phyloP scores from a whole-genome alignment of 1,140 invertebrate species.

The Pseudobourletiella spinata region DNA sequence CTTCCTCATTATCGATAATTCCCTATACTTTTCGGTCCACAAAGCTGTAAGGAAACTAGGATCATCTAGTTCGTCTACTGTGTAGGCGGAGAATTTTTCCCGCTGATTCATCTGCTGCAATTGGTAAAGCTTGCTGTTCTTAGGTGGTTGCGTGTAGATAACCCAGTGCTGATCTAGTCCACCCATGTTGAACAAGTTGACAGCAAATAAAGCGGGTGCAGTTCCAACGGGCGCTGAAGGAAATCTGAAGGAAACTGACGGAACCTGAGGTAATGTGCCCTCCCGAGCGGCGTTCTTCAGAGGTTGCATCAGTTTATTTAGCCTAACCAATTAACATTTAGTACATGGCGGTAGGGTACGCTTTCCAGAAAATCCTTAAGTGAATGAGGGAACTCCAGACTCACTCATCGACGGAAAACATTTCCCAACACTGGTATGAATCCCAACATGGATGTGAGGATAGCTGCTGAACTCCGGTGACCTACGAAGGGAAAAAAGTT shows the following conservation, averaged over 20 bases:
- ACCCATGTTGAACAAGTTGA: constrained; percentile 1
- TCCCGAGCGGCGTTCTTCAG: background rate
- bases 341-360: too few relatives aligned
- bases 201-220: background rate
- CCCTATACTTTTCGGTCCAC: constrained; percentile 5
- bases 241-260: background rate
- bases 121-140: constrained; percentile 1
- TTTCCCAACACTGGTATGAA: constrained; percentile 5
- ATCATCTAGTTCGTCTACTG: background rate
- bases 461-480: constrained; percentile 10
- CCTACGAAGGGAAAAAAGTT: too few relatives aligned
- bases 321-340: background rate
- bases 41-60: background rate
- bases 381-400: too few relatives aligned
- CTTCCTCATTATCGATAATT: too few relatives aligned
- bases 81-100: background rate
- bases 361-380: too few relatives aligned
- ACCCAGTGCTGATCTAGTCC: background rate
- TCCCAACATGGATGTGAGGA: background rate
- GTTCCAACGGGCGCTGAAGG: constrained; percentile 4
- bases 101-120: background rate
- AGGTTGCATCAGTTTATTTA: constrained; percentile 12
- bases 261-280: background rate
- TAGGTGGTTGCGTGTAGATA: background rate
- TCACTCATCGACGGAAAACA: constrained; percentile 6